These are phyloP conservation scores for Caiman crocodilus DNA, from an alignment of 2,797 vertebrate genomes.

Conservation along the genomic window DNA sequence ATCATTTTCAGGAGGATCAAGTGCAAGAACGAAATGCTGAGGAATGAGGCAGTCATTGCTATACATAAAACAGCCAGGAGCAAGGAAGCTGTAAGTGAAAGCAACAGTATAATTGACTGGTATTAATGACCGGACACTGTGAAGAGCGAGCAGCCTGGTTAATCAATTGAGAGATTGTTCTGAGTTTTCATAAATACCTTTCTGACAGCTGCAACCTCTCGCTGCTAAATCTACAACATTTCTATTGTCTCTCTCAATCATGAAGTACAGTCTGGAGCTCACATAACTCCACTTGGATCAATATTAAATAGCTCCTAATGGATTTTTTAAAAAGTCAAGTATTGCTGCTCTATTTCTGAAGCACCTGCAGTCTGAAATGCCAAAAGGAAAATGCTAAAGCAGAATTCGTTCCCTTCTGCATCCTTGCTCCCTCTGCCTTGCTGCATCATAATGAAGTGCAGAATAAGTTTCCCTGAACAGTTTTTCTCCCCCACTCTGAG, in stretches of 20 bases:
- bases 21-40: conserved; percentile 3
- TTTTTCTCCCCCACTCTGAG: conserved; percentile 48
- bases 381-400: conserved; percentile 14
- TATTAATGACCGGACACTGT: conserved; percentile 4
- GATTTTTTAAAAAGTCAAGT: conserved; percentile 23
- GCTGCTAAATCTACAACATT: conserved; percentile 25
- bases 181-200: conserved; percentile 34
- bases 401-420: conserved; percentile 25
- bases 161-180: conserved; percentile 47
- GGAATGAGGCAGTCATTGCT: conserved; percentile 59
- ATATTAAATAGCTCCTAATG: conserved; percentile 46
- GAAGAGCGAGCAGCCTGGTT: conserved; percentile 13
- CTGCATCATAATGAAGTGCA: conserved; percentile 73
- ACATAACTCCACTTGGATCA: conserved; percentile 12
- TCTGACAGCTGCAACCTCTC: conserved; percentile 2
- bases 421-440: not conserved
- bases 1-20: conserved; percentile 55
- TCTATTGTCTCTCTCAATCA: conserved; percentile 10
- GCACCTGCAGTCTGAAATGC: conserved; percentile 66
- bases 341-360: conserved; percentile 43
- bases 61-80: conserved; percentile 34
- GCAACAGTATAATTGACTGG: conserved; percentile 61
- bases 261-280: conserved; percentile 30
- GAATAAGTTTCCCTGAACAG: conserved; percentile 78
- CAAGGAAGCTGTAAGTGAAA: conserved; percentile 36